These are phyloP conservation scores for Colletes collaris DNA, from an alignment of 2,888 invertebrate species.

Conservation along the genomic window DNA sequence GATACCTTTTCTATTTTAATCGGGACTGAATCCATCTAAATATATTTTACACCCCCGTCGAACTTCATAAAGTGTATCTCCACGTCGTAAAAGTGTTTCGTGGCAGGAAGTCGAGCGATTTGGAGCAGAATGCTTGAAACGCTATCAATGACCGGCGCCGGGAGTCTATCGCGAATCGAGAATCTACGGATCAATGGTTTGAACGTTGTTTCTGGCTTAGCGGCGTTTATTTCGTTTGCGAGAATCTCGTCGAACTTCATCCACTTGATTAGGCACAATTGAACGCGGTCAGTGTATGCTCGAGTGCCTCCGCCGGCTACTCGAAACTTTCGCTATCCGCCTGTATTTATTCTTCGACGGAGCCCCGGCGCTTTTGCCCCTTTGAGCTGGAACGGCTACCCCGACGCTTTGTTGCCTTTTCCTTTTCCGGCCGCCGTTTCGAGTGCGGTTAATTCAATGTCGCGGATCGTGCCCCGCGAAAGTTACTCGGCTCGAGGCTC, in stretches of 20 bases:
- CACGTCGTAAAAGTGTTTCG: no score
- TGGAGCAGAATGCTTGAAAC: no score
- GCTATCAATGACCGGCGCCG: no score
- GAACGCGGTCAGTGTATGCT: constrained; percentile 28
- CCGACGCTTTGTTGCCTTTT: constrained; percentile 5
- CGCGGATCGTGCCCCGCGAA: neutral
- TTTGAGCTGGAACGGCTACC: constrained; percentile 27
- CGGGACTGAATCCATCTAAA: no score
- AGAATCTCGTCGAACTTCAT: constrained; percentile 31
- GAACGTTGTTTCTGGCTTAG: constrained; percentile 3
- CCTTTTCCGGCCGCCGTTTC: neutral
- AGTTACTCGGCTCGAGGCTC: neutral
- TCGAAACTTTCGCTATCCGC: constrained; percentile 35
- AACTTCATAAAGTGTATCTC: no score
- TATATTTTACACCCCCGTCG: no score
- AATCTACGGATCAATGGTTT: neutral
- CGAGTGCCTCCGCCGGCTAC: constrained; percentile 24
- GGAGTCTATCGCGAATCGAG: no score
- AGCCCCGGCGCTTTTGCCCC: constrained; percentile 8
- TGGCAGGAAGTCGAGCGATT: no score
- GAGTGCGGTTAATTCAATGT: neutral
- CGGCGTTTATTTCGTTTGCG: constrained; percentile 23
- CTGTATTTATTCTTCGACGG: constrained; percentile 35
- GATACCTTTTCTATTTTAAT: no score
- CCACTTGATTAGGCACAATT: constrained; percentile 47